A percentile compares a stretch with the other conserved stretches of the same genome.
These are phyloP conservation scores for Orthosia cruda DNA, from an alignment of 2,888 invertebrate genomes.

Conservation along the genomic window DNA sequence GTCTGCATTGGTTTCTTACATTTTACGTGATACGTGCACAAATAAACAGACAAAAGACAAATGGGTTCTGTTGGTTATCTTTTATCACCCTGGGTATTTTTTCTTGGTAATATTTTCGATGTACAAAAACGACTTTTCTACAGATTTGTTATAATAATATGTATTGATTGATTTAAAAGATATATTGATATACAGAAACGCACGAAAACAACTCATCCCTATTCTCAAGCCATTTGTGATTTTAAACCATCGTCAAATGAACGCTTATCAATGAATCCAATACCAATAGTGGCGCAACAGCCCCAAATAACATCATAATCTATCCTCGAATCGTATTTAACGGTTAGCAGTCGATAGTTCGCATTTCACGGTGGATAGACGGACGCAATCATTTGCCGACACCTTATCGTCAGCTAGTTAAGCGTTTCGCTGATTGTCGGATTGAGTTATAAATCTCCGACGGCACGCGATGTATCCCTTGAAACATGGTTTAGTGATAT, in stretches of 20 bases:
- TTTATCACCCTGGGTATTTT: too few species aligned
- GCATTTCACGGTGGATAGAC: slow-evolving; percentile 78
- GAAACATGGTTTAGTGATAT: slow-evolving; percentile 73
- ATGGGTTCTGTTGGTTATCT: too few species aligned
- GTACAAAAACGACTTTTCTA: too few species aligned
- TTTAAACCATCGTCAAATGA: slow-evolving; percentile 16
- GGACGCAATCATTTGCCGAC: slow-evolving; percentile 85
- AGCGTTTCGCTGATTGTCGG: slow-evolving; percentile 90
- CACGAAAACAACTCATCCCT: too few species aligned
- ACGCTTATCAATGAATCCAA: slow-evolving; percentile 27
- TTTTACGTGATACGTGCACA: too few species aligned
- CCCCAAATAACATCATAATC: slow-evolving; percentile 58
- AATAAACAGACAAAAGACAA: too few species aligned
- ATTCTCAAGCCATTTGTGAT: too few species aligned
- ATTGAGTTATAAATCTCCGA: slow-evolving; percentile 90
- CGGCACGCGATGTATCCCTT: slow-evolving; percentile 88
- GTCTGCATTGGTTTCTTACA: too few species aligned
- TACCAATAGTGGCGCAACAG: slow-evolving; percentile 47
- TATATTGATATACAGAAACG: too few species aligned
- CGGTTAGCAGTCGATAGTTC: slow-evolving; percentile 66
- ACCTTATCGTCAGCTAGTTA: slow-evolving; percentile 90
- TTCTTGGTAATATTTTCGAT: too few species aligned
- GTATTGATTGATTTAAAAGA: too few species aligned
- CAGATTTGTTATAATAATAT: too few species aligned
- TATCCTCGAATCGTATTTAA: slow-evolving; percentile 65